Conservation (phyloP, 64 coral and sea anemone genomes). For the Trachythela sp. region DNA sequence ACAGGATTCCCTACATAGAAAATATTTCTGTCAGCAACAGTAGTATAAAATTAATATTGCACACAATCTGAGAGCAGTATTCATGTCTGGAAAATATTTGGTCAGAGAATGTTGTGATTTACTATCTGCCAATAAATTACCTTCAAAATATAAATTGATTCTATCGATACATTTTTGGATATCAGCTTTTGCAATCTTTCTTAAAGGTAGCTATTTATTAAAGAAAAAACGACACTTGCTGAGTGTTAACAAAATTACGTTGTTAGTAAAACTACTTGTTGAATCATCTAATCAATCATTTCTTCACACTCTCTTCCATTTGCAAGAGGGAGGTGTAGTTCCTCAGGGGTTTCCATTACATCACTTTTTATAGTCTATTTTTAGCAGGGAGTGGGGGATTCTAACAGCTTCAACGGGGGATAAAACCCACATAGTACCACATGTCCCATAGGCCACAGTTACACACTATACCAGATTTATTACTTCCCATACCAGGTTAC, state of each 20-base stretch:
- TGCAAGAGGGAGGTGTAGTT: no score
- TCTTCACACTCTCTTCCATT: no score
- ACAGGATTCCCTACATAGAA: neutral
- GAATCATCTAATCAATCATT: neutral
- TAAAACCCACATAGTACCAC: no score
- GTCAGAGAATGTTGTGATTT: neutral
- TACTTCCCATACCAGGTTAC: no score
- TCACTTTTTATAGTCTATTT: no score
- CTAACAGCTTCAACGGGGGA: no score
- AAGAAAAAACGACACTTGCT: neutral
- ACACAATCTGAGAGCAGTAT: neutral
- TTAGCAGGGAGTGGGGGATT: no score
- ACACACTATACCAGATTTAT: no score
- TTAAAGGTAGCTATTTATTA: neutral
- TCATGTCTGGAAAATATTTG: neutral
- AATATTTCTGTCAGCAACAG: neutral
- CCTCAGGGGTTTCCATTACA: no score
- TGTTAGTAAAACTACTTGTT: neutral
- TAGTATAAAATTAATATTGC: neutral
- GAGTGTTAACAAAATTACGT: neutral
- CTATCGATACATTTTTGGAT: neutral
- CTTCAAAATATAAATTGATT: slow-evolving; percentile 2
- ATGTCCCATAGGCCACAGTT: no score
- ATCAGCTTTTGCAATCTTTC: neutral
- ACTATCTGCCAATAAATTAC: neutral